Evolutionary conservation across 2,888 invertebrate species (phyloP).

Genomic region (Agrochola lychnidis): DNA sequence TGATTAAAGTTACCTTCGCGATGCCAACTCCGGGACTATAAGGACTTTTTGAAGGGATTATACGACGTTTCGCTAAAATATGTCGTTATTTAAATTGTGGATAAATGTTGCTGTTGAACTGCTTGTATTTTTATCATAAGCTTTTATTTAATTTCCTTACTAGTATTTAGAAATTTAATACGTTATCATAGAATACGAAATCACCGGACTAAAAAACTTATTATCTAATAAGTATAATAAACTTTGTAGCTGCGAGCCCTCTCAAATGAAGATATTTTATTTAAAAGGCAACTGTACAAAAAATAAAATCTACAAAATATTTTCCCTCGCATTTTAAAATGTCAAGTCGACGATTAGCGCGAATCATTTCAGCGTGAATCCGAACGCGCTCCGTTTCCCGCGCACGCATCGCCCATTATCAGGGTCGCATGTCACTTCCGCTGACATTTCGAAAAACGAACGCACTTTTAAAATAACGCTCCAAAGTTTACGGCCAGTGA

Average conservation of each 20-base stretch:
- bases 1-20: conserved; percentile 58
- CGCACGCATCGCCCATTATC: conserved; percentile 75
- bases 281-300: conserved; percentile 10
- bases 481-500: conserved; percentile 54
- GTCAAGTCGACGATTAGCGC: conserved; percentile 70
- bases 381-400: conserved; percentile 68
- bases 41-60: conserved; percentile 57
- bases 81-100: conserved; percentile 40
- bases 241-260: background rate
- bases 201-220: background rate
- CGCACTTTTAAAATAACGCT: conserved; percentile 44
- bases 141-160: background rate
- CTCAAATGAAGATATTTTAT: background rate
- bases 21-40: conserved; percentile 53
- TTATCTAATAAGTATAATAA: too few relatives aligned
- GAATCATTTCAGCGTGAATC: conserved; percentile 68
- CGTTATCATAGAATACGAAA: background rate
- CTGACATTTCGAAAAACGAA: conserved; percentile 75
- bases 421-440: conserved; percentile 72
- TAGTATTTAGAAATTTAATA: too few relatives aligned
- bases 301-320: conserved; percentile 3
- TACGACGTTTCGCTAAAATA: conserved; percentile 53
- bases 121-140: background rate
- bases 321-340: conserved; percentile 63
- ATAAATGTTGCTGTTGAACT: conserved; percentile 23